Conservation (phyloP, 2,888 invertebrate genomes). For the Stictocephala bisonia region DNA sequence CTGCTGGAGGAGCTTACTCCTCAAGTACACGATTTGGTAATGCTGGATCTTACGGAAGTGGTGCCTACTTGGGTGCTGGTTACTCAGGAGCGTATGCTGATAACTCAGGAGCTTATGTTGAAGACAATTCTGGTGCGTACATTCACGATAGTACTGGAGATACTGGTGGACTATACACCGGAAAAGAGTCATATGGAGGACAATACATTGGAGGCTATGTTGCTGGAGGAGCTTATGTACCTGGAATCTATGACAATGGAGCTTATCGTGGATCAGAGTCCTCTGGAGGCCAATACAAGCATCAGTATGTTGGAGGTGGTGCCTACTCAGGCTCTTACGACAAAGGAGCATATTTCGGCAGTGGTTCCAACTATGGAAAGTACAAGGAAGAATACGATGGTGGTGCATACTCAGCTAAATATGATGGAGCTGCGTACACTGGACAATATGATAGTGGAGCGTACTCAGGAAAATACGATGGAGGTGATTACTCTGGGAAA, state of each 20-base stretch:
- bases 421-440: constrained; percentile 30
- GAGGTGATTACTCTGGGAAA: constrained; percentile 19
- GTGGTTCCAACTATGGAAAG: constrained; percentile 27
- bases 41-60: constrained; percentile 17
- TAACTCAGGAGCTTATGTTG: constrained; percentile 61
- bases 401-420: constrained; percentile 23
- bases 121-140: constrained; percentile 54
- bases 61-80: constrained; percentile 28
- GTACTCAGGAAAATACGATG: constrained; percentile 21
- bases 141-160: constrained; percentile 54
- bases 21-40: constrained; percentile 39
- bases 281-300: constrained; percentile 39
- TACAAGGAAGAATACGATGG: constrained; percentile 5
- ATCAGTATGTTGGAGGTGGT: constrained; percentile 23
- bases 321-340: constrained; percentile 17
- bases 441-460: constrained; percentile 21
- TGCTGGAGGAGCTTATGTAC: constrained; percentile 27
- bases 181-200: constrained; percentile 31
- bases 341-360: constrained; percentile 37
- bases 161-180: constrained; percentile 51
- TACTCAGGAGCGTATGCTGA: constrained; percentile 58
- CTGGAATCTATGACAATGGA: constrained; percentile 15
- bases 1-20: constrained; percentile 46
- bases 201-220: constrained; percentile 9
- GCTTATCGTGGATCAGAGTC: constrained; percentile 11